These are phyloP conservation scores for Corydoras maculifer DNA, from an alignment of 2,113 vertebrate species.

Conservation along the genomic window DNA sequence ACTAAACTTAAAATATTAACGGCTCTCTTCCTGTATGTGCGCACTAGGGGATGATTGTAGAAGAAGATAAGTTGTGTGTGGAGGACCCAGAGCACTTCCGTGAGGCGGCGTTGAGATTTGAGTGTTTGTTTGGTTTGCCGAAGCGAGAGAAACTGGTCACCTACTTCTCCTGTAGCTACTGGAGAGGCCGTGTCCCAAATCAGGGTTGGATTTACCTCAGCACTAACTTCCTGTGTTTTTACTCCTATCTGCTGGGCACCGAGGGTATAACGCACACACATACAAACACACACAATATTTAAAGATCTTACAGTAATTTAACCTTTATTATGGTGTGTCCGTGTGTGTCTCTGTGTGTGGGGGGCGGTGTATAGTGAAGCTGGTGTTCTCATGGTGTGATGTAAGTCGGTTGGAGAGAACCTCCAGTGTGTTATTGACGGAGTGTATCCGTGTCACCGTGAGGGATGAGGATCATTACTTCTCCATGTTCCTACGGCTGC, in stretches of 20 bases:
- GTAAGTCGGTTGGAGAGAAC: slow-evolving; percentile 89
- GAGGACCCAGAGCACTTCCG: slow-evolving; percentile 94
- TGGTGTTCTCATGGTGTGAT: slow-evolving; percentile 90
- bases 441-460: slow-evolving; percentile 85
- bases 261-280: slow-evolving; percentile 70
- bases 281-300: too few relatives aligned
- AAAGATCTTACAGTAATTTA: too few relatives aligned
- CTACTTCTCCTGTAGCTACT: slow-evolving; percentile 97
- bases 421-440: slow-evolving; percentile 85
- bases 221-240: slow-evolving; percentile 96
- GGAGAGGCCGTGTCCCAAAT: slow-evolving; percentile 92
- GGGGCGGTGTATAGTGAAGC: slow-evolving; percentile 73
- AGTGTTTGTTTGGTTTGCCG: slow-evolving; percentile 88
- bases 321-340: background rate
- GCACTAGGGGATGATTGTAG: slow-evolving; percentile 87
- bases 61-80: slow-evolving; percentile 82
- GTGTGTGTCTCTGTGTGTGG: slow-evolving; percentile 21
- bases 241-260: slow-evolving; percentile 89
- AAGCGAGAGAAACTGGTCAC: slow-evolving; percentile 90
- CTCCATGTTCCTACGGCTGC: slow-evolving; percentile 95
- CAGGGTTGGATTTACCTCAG: slow-evolving; percentile 98
- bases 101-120: slow-evolving; percentile 87
- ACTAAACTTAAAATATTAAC: too few relatives aligned
- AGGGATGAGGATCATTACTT: slow-evolving; percentile 88
- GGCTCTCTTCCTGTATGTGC: background rate